Base-by-base conservation (phyloP, 2,888 invertebrate species). In the Caenorhabditis plicata region DNA sequence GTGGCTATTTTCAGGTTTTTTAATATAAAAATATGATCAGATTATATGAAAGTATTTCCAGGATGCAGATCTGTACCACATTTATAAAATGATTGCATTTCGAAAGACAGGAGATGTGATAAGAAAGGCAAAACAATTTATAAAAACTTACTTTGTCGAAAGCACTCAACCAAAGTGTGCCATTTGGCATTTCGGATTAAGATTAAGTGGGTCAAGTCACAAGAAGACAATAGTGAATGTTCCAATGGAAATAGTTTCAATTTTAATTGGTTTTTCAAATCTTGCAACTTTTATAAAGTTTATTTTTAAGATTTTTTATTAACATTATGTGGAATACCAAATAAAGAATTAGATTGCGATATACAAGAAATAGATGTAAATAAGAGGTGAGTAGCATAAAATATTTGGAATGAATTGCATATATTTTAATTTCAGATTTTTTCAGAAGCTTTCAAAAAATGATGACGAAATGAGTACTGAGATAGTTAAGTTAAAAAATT, bases 161-260 rank as follows among this genome's bases (percentile, higher is more conserved):
- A 42, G 41, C 2, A 44, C 48, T 17, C 26, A 27, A 3, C 58
- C 58, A 4, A 40, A 36, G 27, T 58, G 58, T 26, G 49, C 49
- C 8, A 53, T 58, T 27, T 58, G 58, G 58, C 58, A 58, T 31
- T 58, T 45, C 22, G 45, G 52, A n/a, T 42, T 58, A 3, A 33
- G 58, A 13, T 38, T 41, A n/a, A 45, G 52, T 23, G 58, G 58
- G 2, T 32, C 42, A 2, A 53, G 52, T 3, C 58, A 58, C 42
- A 58, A 58, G 32, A 58, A 58, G 22, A 45, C 45, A 22, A 52
- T 58, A 35, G 45, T 53, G 20, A 41, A 58, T 20, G 19, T 58
- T 17, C 58, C 58, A 13, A 17, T 17, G 1, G 26, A 41, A 4
- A 29, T 58, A 9, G 23, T 48, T 9, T 32, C 39, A 8, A 13